A percentile compares a stretch with the other conserved stretches of the same genome.
phyloP scores from a whole-genome alignment of 1,140 invertebrate genomes.

The Zaprionus gabonicus region DNA sequence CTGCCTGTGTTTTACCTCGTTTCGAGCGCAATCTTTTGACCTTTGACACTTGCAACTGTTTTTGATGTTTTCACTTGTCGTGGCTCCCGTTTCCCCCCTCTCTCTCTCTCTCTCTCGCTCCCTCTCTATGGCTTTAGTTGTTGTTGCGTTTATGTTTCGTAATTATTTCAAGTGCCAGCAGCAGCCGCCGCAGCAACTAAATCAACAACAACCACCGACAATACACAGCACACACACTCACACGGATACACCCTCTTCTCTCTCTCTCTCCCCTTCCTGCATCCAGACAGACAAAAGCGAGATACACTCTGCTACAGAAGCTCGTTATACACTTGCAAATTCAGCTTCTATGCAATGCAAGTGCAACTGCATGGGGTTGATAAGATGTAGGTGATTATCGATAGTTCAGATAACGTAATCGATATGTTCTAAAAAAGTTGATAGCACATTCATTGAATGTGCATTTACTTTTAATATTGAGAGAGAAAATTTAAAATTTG shows the following conservation, averaged over 20 bases:
- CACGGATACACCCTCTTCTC: background rate
- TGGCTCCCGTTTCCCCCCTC: constrained; percentile 1
- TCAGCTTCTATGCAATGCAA: background rate
- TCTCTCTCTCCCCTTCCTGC: background rate
- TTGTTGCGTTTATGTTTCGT: constrained; percentile 38
- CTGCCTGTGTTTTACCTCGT: background rate
- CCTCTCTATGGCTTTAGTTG: background rate
- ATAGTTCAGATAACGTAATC: background rate
- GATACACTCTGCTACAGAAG: background rate
- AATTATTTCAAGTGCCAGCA: constrained; percentile 67
- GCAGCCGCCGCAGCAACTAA: constrained; percentile 36
- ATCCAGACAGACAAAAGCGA: constrained; percentile 1
- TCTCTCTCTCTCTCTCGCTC: background rate
- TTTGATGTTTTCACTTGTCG: constrained; percentile 6
- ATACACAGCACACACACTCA: constrained; percentile 5
- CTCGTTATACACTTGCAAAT: constrained; percentile 15
- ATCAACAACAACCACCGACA: constrained; percentile 34
- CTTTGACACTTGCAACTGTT: constrained; percentile 21
- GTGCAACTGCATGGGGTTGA: background rate
- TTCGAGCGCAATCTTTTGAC: constrained; percentile 3
- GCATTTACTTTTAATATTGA: too few species aligned
- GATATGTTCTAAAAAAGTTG: background rate
- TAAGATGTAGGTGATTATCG: background rate
- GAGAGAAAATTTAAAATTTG: too few species aligned
- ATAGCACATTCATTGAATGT: too few species aligned